These are phyloP conservation scores for Penaeus japonicus DNA, from an alignment of 1,140 invertebrate genomes.

Conservation along the genomic window DNA sequence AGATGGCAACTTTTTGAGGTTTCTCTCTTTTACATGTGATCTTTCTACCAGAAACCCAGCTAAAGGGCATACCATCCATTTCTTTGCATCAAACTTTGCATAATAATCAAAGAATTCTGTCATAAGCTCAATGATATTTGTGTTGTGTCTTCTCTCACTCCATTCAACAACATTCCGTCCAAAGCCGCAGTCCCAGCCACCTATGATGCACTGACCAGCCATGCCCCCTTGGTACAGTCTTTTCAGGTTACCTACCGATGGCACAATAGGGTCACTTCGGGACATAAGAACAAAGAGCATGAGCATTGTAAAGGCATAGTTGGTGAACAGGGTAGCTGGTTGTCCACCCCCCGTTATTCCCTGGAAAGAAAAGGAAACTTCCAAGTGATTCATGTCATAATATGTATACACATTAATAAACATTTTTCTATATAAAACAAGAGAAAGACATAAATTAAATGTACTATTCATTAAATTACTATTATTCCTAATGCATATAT, in stretches of 20 bases:
- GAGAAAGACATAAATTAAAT: neutral
- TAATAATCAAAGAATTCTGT: slow-evolving; percentile 72
- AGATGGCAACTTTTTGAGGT: slow-evolving; percentile 62
- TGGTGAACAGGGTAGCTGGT: slow-evolving; percentile 33
- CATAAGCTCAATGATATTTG: slow-evolving; percentile 66
- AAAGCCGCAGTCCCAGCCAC: slow-evolving; percentile 69
- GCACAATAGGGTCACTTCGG: slow-evolving; percentile 63
- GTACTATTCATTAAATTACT: neutral
- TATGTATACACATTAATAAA: neutral
- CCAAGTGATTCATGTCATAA: neutral
- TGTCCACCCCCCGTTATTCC: slow-evolving; percentile 32
- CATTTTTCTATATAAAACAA: neutral
- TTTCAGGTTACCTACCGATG: slow-evolving; percentile 65
- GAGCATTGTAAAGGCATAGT: slow-evolving; percentile 32
- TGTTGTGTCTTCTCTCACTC: slow-evolving; percentile 50
- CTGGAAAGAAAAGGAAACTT: slow-evolving; percentile 25
- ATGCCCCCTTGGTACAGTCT: slow-evolving; percentile 50
- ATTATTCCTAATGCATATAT: neutral
- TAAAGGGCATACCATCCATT: slow-evolving; percentile 68
- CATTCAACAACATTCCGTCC: slow-evolving; percentile 55
- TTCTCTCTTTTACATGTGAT: slow-evolving; percentile 63
- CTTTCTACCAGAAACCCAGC: slow-evolving; percentile 66
- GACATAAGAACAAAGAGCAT: slow-evolving; percentile 33
- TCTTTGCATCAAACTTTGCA: slow-evolving; percentile 66
- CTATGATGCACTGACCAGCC: slow-evolving; percentile 43